Conservation (phyloP, 2,797 vertebrate genomes). For the Halcyon badia region DNA sequence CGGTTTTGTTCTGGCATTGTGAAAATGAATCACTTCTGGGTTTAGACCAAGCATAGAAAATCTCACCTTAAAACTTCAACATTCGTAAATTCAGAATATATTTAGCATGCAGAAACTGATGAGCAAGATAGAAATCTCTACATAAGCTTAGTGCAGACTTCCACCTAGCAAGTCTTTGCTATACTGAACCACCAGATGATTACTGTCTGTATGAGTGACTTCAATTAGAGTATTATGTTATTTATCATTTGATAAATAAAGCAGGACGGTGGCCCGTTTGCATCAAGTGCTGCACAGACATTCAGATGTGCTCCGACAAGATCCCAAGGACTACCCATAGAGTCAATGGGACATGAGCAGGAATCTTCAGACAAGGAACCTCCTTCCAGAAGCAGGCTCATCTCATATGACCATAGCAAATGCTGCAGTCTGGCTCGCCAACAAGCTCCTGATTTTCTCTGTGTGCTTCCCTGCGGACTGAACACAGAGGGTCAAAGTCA, state of each 20-base stretch:
- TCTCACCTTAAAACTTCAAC: slow-evolving; percentile 51
- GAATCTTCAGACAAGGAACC: not conserved
- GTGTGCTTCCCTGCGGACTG: not conserved
- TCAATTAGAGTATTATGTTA: slow-evolving; percentile 23
- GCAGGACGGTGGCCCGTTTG: not conserved
- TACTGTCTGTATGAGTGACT: slow-evolving; percentile 34
- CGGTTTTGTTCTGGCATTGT: slow-evolving; percentile 13
- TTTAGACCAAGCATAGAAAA: slow-evolving; percentile 51
- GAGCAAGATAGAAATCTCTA: slow-evolving; percentile 42
- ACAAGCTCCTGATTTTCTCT: not conserved
- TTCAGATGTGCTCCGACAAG: slow-evolving; percentile 1
- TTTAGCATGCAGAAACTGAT: slow-evolving; percentile 14
- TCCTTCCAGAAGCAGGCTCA: not conserved
- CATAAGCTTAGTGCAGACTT: slow-evolving; percentile 32
- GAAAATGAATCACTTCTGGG: slow-evolving; percentile 30
- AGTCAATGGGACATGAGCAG: slow-evolving; percentile 8
- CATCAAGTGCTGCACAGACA: slow-evolving; percentile 1
- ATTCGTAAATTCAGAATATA: slow-evolving; percentile 13
- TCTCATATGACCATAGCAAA: not conserved
- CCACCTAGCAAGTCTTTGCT: not conserved
- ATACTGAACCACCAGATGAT: slow-evolving; percentile 24
- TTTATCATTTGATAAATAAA: slow-evolving; percentile 58
- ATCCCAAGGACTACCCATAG: not conserved
- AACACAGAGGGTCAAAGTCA: not conserved
- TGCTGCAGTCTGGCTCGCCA: not conserved